These are phyloP conservation scores for Zosterops lateralis DNA, from an alignment of 2,113 vertebrate genomes.

Conservation along the genomic window DNA sequence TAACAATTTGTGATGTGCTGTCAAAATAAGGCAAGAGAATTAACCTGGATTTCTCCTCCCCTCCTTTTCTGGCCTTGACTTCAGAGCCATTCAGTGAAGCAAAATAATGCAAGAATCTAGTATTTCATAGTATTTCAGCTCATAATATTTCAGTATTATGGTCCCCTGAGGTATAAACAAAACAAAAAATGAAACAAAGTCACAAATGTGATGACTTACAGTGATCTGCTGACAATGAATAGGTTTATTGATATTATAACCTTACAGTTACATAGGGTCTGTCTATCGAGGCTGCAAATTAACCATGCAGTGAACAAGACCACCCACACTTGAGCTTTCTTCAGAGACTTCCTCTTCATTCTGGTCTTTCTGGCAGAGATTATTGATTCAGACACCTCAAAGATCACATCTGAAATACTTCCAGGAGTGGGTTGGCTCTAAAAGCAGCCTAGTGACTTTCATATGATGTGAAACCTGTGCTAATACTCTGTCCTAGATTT, in stretches of 20 bases:
- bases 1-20: conserved; percentile 17
- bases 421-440: not conserved
- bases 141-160: not conserved
- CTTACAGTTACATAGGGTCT: not conserved
- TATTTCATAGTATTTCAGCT: not conserved
- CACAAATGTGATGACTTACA: not conserved
- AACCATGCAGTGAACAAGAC: not conserved
- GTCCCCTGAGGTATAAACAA: not conserved
- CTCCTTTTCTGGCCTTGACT: not conserved
- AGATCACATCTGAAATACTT: not conserved
- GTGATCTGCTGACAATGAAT: not conserved
- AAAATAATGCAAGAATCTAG: conserved; percentile 23
- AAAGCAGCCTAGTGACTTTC: not conserved
- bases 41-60: not conserved
- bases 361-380: not conserved
- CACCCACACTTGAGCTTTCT: not conserved
- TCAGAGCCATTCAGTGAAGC: not conserved
- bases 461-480: not conserved
- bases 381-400: not conserved
- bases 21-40: conserved; percentile 18
- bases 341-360: not conserved
- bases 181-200: not conserved
- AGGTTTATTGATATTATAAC: not conserved
- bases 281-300: not conserved
- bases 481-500: not conserved